Base-by-base conservation (phyloP, 92 coral and sea anemone species). In the Diadumene lineata region DNA sequence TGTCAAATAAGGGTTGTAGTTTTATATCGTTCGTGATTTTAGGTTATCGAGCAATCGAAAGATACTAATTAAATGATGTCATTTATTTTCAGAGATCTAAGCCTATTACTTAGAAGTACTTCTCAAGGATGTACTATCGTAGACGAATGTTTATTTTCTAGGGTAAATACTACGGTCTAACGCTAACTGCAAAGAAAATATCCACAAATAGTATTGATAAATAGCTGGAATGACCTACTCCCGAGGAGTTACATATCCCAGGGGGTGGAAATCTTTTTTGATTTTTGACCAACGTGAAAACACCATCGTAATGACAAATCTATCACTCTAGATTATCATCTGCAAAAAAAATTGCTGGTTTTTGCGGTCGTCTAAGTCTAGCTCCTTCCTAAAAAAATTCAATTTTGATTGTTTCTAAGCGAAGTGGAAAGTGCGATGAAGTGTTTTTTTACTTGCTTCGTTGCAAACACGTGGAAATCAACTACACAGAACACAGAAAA, bases 121-220 rank as follows among this genome's bases (percentile, higher is more conserved):
- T 23, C 4, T 62, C 2, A 0, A 28, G 11, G 0, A 62, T 27
- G 13, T 6, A 38, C 13, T 38, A 38, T n/a, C n/a, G n/a, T n/a
- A n/a, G n/a, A n/a, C 2, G 65, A 30, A 4, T 13, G 43, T 62
- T 62, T 62, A 31, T 62, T 62, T 31, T 4, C 18, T 21, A 23
- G 21, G 29, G 21, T 29, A 62, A 62, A 62, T 62, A 62, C 31
- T 62, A 62, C 68, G 34, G 68, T 62, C 11, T 11, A 3, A 62
- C 21, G 19, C 68, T 43, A 62, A 62, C 31, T 4, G n/a, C 11
- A 62, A 62, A 13, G 1, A 6, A 38, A 38, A 38, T 13, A 4
- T 4, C n/a, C n/a, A 25, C 6, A 60, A 21, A 60, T 15, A 21
- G 4, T 21, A 4, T n/a, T n/a, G n/a, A n/a, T n/a, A n/a, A n/a